These are phyloP conservation scores for Subacronicta megacephala DNA, from an alignment of 2,888 invertebrate genomes.

Conservation along the genomic window DNA sequence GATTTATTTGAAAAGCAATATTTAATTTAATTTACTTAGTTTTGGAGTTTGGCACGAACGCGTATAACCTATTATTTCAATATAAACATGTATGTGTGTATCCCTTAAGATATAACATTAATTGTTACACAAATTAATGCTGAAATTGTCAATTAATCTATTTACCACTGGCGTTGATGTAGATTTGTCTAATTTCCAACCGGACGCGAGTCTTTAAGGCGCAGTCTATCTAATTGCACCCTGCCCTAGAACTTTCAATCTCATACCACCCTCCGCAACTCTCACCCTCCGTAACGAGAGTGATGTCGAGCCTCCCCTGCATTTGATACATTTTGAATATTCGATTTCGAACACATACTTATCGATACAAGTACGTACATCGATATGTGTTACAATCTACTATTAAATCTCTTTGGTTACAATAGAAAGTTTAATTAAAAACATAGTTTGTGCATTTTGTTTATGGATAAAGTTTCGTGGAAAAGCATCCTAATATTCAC, in stretches of 20 bases:
- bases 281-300: slow-evolving; percentile 57
- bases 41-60: no score
- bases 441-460: slow-evolving; percentile 14
- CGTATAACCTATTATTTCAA: no score
- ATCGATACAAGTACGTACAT: no score
- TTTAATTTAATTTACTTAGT: no score
- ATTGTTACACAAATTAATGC: no score
- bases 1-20: no score
- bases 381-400: no score
- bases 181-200: slow-evolving; percentile 59
- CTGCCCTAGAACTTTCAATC: slow-evolving; percentile 70
- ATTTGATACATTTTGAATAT: slow-evolving; percentile 60
- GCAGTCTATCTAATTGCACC: slow-evolving; percentile 67
- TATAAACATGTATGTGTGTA: no score
- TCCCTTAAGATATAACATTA: no score
- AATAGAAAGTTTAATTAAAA: no score
- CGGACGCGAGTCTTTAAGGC: slow-evolving; percentile 57
- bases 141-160: background rate
- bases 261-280: slow-evolving; percentile 49
- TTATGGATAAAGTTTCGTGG: slow-evolving; percentile 2
- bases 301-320: slow-evolving; percentile 43
- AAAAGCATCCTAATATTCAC: no score
- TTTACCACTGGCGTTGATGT: slow-evolving; percentile 12
- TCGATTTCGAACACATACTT: slow-evolving; percentile 45
- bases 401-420: no score